Evolutionary conservation across 2,888 invertebrate genomes (phyloP).

Genomic region (Apamea crenata): DNA sequence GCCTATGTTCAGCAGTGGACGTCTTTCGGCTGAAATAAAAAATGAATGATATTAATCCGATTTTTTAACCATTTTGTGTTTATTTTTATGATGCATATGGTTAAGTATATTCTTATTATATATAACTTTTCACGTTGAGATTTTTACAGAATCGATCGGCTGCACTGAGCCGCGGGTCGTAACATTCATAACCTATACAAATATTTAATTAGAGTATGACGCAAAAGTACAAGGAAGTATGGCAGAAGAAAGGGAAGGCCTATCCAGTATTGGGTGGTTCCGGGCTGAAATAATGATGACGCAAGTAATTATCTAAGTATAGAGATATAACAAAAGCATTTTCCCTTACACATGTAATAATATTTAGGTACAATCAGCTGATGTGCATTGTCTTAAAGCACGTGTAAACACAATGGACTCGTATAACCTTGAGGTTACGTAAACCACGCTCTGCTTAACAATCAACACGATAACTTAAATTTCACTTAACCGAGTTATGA

Average conservation of each 20-base stretch:
- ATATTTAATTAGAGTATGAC: neutral
- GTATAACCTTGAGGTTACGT: conserved; percentile 56
- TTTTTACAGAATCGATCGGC: too few species aligned
- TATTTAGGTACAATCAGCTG: conserved; percentile 11
- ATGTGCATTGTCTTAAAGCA: conserved; percentile 42
- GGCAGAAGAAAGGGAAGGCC: too few species aligned
- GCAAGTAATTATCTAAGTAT: neutral
- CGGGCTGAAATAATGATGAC: too few species aligned
- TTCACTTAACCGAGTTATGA: conserved; percentile 48
- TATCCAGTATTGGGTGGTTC: too few species aligned
- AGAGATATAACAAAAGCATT: conserved; percentile 21
- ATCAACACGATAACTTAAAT: conserved; percentile 36
- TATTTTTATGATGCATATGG: too few species aligned
- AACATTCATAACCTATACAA: neutral
- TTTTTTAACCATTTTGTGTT: neutral
- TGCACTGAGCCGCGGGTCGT: neutral
- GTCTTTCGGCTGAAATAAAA: too few species aligned
- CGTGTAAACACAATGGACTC: conserved; percentile 34
- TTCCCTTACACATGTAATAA: conserved; percentile 18
- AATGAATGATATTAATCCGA: neutral
- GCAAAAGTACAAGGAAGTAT: neutral
- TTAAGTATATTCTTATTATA: neutral
- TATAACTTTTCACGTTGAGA: too few species aligned
- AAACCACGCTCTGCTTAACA: conserved; percentile 49
- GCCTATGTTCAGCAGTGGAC: too few species aligned